phyloP scores from a whole-genome alignment of 2,888 invertebrate genomes.

The Meganola albula region DNA sequence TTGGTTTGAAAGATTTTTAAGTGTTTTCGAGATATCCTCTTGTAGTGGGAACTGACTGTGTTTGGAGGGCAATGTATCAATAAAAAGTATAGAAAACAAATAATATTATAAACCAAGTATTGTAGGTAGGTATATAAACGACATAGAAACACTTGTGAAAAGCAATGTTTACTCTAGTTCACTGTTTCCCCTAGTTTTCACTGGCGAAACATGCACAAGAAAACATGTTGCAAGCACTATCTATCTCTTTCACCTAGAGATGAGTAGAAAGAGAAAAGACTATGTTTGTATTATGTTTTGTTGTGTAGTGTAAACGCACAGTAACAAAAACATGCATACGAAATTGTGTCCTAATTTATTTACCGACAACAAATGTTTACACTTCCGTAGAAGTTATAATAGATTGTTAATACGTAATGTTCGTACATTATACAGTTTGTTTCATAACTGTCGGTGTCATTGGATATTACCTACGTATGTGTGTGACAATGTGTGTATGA shows the following conservation, averaged over 20 bases:
- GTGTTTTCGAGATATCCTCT: slow-evolving; percentile 15
- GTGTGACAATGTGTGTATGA: slow-evolving; percentile 22
- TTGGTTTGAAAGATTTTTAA: slow-evolving; percentile 25
- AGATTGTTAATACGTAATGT: no score
- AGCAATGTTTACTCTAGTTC: no score
- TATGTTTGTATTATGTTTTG: not conserved
- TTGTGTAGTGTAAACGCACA: not conserved
- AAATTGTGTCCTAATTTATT: not conserved
- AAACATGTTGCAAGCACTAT: no score
- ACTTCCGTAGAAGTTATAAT: slow-evolving; percentile 28
- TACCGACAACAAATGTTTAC: slow-evolving; percentile 20
- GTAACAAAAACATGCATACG: no score
- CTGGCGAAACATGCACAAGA: no score
- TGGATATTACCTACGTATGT: slow-evolving; percentile 25
- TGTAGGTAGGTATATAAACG: no score
- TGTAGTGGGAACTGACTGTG: slow-evolving; percentile 18
- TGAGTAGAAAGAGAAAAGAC: no score
- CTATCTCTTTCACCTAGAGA: no score
- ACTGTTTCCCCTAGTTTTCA: no score
- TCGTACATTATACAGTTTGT: slow-evolving; percentile 29
- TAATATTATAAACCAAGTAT: no score
- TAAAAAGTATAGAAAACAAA: slow-evolving; percentile 10
- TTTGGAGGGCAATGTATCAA: slow-evolving; percentile 10
- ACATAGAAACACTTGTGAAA: no score
- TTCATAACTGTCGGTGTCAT: slow-evolving; percentile 34